phyloP scores from a whole-genome alignment of 2,888 invertebrate genomes.

The Silvanus unidentatus region DNA sequence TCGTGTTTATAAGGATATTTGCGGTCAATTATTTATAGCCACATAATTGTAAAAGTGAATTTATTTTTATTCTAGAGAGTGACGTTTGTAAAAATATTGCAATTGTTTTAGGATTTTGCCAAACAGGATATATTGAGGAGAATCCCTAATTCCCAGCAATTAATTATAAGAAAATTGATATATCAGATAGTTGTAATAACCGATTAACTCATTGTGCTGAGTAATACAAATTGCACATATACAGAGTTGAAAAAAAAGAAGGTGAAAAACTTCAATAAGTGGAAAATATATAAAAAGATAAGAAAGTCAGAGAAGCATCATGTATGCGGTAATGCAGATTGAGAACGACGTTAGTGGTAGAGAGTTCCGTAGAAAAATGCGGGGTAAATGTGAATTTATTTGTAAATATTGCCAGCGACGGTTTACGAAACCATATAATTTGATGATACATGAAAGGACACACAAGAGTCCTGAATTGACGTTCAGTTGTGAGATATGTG shows the following conservation, averaged over 20 bases:
- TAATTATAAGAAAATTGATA: too few species aligned
- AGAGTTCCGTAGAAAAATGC: constrained; percentile 82
- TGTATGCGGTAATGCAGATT: constrained; percentile 88
- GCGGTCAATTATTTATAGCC: neutral
- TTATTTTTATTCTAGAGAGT: too few species aligned
- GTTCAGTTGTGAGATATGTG: constrained; percentile 95
- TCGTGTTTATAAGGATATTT: neutral
- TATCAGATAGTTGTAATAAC: neutral
- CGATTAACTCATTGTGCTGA: constrained; percentile 14
- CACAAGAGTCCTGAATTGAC: constrained; percentile 95
- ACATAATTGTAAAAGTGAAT: too few species aligned
- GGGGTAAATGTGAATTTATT: constrained; percentile 95
- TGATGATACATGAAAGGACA: constrained; percentile 97
- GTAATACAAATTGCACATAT: neutral
- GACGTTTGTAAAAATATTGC: too few species aligned
- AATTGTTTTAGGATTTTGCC: too few species aligned
- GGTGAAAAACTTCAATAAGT: too few species aligned
- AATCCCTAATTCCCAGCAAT: too few species aligned
- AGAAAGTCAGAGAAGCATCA: constrained; percentile 51
- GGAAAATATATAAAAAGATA: constrained; percentile 21
- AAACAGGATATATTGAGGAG: too few species aligned
- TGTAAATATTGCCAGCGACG: constrained; percentile 97
- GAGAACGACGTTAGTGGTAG: constrained; percentile 80
- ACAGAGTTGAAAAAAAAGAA: too few species aligned
- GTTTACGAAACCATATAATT: constrained; percentile 97